Percentiles rank a stretch among this genome's conserved stretches.
Evolutionary conservation across 2,888 invertebrate genomes (phyloP).

Genomic region (Pseudococcus longispinus): DNA sequence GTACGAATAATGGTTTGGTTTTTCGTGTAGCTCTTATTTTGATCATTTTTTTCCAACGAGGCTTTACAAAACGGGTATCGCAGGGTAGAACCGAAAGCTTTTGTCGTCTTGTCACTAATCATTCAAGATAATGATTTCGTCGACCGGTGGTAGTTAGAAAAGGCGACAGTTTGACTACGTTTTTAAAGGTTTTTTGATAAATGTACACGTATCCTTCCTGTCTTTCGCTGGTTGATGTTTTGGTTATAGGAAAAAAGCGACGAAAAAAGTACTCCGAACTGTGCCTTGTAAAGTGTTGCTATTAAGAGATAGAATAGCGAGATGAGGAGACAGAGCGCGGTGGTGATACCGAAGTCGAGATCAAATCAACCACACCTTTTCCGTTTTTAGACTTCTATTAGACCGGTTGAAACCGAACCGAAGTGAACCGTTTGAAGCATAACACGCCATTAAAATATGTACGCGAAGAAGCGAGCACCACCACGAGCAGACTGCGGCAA

Average conservation of each 20-base stretch:
- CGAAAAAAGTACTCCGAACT: background rate
- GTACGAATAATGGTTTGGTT: background rate
- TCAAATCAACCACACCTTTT: conserved; percentile 40
- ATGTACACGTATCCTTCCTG: background rate
- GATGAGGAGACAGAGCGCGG: background rate
- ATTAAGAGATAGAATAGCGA: background rate
- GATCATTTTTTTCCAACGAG: background rate
- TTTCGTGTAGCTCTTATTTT: background rate
- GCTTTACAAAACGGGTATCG: background rate
- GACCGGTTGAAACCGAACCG: conserved; percentile 24
- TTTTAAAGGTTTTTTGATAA: background rate
- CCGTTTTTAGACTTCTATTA: conserved; percentile 8
- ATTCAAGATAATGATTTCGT: conserved; percentile 13
- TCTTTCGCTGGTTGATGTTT: background rate
- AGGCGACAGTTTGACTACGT: background rate
- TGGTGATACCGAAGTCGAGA: background rate
- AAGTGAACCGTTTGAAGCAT: conserved; percentile 6
- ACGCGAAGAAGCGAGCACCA: background rate
- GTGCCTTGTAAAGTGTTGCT: background rate
- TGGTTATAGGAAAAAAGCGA: background rate
- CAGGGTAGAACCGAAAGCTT: background rate
- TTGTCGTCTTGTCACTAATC: background rate
- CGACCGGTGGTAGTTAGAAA: background rate
- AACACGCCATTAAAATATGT: conserved; percentile 28
- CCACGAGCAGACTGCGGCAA: background rate